Percentiles rank a stretch among this genome's conserved stretches.
These are phyloP conservation scores for Octopus bimaculoides DNA, from an alignment of 1,140 invertebrate species.

Conservation along the genomic window DNA sequence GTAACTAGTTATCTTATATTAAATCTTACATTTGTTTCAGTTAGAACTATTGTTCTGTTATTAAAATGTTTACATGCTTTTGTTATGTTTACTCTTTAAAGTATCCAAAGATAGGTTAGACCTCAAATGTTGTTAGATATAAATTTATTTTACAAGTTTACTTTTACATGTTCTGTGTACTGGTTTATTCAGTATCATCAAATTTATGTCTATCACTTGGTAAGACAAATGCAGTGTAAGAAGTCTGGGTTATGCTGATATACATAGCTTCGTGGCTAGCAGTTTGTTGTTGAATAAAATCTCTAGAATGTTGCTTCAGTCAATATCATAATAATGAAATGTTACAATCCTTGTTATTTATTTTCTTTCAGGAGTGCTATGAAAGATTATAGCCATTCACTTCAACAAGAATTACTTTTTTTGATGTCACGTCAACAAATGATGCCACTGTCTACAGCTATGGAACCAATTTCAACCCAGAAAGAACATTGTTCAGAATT, in stretches of 20 bases:
- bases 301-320: conserved; percentile 1
- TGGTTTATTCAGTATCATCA: too few species aligned
- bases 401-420: conserved; percentile 10
- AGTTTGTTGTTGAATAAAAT: neutral
- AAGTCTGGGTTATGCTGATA: conserved; percentile 27
- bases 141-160: too few species aligned
- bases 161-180: too few species aligned
- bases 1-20: too few species aligned
- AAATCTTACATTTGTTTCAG: too few species aligned
- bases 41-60: too few species aligned
- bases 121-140: too few species aligned
- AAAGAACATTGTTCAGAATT: neutral
- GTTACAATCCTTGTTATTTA: neutral
- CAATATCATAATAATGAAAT: too few species aligned
- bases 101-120: too few species aligned
- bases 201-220: neutral
- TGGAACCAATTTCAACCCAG: neutral
- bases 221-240: conserved; percentile 20
- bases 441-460: neutral
- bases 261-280: conserved; percentile 28
- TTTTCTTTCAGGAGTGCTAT: conserved; percentile 7
- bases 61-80: too few species aligned
- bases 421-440: conserved; percentile 13
- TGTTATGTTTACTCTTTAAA: too few species aligned
- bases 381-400: conserved; percentile 8